Conservation (phyloP, 2,888 invertebrate genomes). For the Dolichopus griseipennis region DNA sequence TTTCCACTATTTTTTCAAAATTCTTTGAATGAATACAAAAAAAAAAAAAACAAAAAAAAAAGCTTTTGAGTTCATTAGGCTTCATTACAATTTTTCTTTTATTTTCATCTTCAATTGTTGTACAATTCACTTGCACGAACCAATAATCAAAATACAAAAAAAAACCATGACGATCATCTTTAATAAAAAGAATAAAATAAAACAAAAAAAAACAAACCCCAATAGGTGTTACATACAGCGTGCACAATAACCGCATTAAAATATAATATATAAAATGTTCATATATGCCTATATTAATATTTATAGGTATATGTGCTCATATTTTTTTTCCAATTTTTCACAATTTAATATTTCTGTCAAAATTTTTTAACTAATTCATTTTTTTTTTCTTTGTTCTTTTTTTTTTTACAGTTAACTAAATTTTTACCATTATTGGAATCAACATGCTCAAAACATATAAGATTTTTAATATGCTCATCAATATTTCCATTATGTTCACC, state of each 20-base stretch:
- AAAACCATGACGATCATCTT: background rate
- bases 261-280: too few species aligned
- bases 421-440: conserved; percentile 66
- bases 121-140: background rate
- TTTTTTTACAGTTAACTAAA: conserved; percentile 56
- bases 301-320: too few species aligned
- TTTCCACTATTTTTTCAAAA: background rate
- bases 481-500: conserved; percentile 87
- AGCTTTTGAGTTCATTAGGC: background rate
- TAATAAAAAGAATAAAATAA: too few species aligned
- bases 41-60: background rate
- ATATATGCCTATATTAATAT: too few species aligned
- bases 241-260: too few species aligned
- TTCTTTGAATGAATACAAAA: background rate
- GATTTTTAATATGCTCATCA: conserved; percentile 82
- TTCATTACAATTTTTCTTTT: background rate
- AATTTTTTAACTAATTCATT: background rate
- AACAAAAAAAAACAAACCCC: too few species aligned
- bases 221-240: too few species aligned
- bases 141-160: background rate
- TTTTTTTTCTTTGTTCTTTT: conserved; percentile 13
- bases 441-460: conserved; percentile 70
- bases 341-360: background rate
- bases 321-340: background rate
- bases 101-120: background rate